phyloP scores from a whole-genome alignment of 2,888 invertebrate species.

The Trissolcus japonicus region DNA sequence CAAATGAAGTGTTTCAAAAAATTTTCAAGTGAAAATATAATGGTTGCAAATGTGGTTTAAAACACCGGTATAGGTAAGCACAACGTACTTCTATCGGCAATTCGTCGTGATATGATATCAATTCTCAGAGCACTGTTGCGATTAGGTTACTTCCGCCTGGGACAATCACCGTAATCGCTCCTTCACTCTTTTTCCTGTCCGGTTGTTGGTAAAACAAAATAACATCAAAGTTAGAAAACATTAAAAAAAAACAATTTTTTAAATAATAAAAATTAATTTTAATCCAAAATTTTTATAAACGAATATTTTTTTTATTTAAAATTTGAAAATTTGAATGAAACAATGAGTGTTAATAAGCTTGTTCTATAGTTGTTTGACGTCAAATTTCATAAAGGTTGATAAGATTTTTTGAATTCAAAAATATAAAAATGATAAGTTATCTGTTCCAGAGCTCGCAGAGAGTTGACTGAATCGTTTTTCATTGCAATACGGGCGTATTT shows the following conservation, averaged over 20 bases:
- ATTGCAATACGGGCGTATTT: constrained; percentile 45
- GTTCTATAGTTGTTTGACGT: too few relatives aligned
- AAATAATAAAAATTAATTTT: too few relatives aligned
- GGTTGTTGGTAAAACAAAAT: constrained; percentile 47
- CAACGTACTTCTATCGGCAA: constrained; percentile 62
- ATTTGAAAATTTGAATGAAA: too few relatives aligned
- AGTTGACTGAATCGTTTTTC: constrained; percentile 19
- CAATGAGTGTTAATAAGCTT: too few relatives aligned
- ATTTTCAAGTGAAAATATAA: too few relatives aligned
- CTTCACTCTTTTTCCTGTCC: constrained; percentile 53
- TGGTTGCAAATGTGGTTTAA: constrained; percentile 15
- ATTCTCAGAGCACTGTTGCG: constrained; percentile 58
- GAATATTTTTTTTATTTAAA: too few relatives aligned
- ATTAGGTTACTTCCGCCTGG: constrained; percentile 66
- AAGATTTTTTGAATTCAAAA: background rate
- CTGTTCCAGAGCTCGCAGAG: background rate
- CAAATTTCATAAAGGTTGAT: too few relatives aligned
- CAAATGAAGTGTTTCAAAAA: too few relatives aligned
- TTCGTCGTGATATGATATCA: constrained; percentile 67
- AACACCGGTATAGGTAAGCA: constrained; percentile 64
- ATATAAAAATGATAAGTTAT: background rate
- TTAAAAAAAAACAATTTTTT: too few relatives aligned
- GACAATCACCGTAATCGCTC: constrained; percentile 59
- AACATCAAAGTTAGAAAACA: too few relatives aligned
- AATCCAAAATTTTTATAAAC: too few relatives aligned